Conservation (phyloP, 2,888 invertebrate genomes). For the Timandra comae region DNA sequence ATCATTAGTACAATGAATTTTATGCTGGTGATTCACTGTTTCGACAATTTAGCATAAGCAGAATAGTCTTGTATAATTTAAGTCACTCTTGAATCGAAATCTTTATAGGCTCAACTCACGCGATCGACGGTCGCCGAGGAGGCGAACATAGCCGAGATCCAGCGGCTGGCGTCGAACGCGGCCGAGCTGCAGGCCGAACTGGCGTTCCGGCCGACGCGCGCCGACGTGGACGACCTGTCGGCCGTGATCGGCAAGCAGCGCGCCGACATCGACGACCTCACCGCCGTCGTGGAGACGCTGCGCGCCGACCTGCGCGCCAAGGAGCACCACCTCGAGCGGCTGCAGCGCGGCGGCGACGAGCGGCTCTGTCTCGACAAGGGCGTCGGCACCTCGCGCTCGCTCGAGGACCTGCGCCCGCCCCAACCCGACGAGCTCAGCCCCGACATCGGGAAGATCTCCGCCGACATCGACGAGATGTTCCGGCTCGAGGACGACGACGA, state of each 20-base stretch:
- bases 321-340: slow-evolving; percentile 32
- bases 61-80: no score
- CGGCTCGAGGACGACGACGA: slow-evolving; percentile 62
- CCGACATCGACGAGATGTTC: slow-evolving; percentile 69
- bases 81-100: no score
- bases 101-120: slow-evolving; percentile 53
- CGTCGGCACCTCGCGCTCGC: slow-evolving; percentile 30
- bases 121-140: slow-evolving; percentile 73
- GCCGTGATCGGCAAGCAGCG: slow-evolving; percentile 51
- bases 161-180: slow-evolving; percentile 63
- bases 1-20: no score
- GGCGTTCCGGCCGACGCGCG: slow-evolving; percentile 76
- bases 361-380: slow-evolving; percentile 24
- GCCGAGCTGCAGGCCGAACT: slow-evolving; percentile 77
- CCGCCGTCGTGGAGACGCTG: slow-evolving; percentile 52
- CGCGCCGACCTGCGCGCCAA: slow-evolving; percentile 42
- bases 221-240: slow-evolving; percentile 75
- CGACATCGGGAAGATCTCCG: slow-evolving; percentile 56
- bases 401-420: slow-evolving; percentile 30
- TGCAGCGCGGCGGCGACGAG: slow-evolving; percentile 15
- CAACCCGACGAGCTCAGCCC: slow-evolving; percentile 25
- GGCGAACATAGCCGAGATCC: slow-evolving; percentile 75
- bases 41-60: no score
- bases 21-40: no score
- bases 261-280: slow-evolving; percentile 74